Conservation (phyloP, 2,113 vertebrate genomes). For the Oreochromis spilurus region DNA sequence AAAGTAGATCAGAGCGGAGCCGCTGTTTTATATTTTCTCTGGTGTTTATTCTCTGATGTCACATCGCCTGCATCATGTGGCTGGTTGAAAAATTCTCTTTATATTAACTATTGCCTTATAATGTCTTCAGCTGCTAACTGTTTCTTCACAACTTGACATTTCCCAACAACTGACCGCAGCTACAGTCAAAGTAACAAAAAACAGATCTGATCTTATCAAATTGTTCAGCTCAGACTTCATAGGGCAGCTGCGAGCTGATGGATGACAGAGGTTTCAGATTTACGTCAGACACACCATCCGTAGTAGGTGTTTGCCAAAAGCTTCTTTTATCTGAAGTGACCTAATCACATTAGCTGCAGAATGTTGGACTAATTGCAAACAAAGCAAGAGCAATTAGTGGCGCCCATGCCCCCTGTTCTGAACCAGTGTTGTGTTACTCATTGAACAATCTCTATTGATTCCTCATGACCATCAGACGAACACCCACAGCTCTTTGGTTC, state of each 20-base stretch:
- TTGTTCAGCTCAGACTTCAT: background rate
- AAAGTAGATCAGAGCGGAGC: background rate
- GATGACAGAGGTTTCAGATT: background rate
- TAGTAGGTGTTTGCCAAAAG: constrained; percentile 11
- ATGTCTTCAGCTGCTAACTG: background rate
- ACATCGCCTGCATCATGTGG: background rate
- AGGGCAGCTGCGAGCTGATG: background rate
- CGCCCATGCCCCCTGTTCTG: constrained; percentile 4
- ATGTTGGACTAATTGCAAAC: constrained; percentile 52
- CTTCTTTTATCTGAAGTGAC: constrained; percentile 11
- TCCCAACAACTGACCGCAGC: background rate
- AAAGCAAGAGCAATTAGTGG: constrained; percentile 55
- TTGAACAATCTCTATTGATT: constrained; percentile 39
- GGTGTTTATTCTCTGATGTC: background rate
- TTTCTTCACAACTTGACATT: background rate
- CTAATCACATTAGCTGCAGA: constrained; percentile 46
- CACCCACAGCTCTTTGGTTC: constrained; percentile 41
- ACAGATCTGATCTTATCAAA: background rate
- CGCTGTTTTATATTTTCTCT: background rate
- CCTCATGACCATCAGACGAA: constrained; percentile 30
- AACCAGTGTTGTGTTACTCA: constrained; percentile 4
- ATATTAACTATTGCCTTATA: background rate
- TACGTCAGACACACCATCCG: background rate
- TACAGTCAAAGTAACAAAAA: background rate
- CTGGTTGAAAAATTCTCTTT: background rate